These are phyloP conservation scores for Iguana delicatissima DNA, from an alignment of 2,797 vertebrate genomes.

Conservation along the genomic window DNA sequence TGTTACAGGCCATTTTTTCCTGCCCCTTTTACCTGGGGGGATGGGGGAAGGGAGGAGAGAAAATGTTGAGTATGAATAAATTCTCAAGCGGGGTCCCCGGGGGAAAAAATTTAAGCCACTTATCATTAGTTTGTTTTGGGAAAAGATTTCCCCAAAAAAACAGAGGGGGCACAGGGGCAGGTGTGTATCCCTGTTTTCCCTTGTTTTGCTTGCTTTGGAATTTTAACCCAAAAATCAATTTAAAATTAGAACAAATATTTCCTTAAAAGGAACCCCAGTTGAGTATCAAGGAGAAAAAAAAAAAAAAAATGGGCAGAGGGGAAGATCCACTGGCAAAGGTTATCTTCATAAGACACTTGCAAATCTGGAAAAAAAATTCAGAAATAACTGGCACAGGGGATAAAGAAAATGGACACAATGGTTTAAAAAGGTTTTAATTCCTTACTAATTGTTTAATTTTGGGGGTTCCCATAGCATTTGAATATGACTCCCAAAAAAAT, in stretches of 20 bases:
- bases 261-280: background rate
- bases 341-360: background rate
- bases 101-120: background rate
- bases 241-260: background rate
- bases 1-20: background rate
- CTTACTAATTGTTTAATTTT: background rate
- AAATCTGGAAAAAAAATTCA: background rate
- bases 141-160: background rate
- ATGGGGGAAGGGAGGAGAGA: background rate
- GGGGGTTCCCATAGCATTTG: background rate
- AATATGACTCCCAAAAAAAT: background rate
- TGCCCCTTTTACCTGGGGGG: background rate
- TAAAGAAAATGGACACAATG: background rate
- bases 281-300: background rate
- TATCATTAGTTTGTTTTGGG: background rate
- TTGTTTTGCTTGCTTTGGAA: background rate
- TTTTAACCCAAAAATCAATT: constrained; percentile 1
- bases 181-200: no score
- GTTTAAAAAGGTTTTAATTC: background rate
- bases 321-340: background rate
- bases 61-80: background rate
- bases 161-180: no score
- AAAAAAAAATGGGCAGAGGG: background rate
- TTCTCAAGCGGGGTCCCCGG: background rate
- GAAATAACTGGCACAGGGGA: background rate